A percentile compares a stretch with the other conserved stretches of the same genome.
Conservation (phyloP, 2,888 invertebrate species). For the Ectropis crepuscularia region DNA sequence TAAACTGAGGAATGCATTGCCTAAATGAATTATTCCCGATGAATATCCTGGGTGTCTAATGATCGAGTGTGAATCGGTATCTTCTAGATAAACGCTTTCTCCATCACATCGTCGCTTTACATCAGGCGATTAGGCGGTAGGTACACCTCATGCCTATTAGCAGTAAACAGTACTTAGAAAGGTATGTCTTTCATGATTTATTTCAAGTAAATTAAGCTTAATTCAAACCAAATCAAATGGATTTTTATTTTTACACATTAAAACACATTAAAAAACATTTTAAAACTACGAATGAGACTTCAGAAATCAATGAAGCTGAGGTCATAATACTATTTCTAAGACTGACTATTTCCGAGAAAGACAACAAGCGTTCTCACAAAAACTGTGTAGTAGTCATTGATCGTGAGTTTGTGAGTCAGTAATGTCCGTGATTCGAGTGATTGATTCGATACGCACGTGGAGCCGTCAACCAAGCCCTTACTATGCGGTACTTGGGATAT, state of each 20-base stretch:
- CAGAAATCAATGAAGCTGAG: slow-evolving; percentile 5
- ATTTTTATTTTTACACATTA: too few relatives aligned
- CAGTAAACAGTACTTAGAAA: too few relatives aligned
- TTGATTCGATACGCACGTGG: slow-evolving; percentile 28
- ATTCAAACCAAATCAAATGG: neutral
- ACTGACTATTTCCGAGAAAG: neutral
- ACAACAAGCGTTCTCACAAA: slow-evolving; percentile 7
- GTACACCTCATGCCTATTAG: too few relatives aligned
- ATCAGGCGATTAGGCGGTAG: too few relatives aligned
- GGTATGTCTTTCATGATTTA: neutral
- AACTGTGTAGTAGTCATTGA: neutral
- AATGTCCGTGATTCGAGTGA: slow-evolving; percentile 14
- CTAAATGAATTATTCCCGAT: too few relatives aligned
- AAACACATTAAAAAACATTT: too few relatives aligned
- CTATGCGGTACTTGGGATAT: slow-evolving; percentile 1
- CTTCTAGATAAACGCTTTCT: too few relatives aligned
- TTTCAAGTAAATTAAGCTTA: neutral
- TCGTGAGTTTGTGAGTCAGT: slow-evolving; percentile 14
- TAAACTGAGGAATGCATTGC: too few relatives aligned
- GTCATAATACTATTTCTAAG: neutral
- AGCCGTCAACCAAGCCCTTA: slow-evolving; percentile 9
- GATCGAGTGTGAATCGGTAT: too few relatives aligned
- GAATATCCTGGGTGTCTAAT: too few relatives aligned
- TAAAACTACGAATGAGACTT: neutral
- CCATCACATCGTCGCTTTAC: too few relatives aligned